Conservation (phyloP, 2,888 invertebrate species). For the Andrena bicolor region DNA sequence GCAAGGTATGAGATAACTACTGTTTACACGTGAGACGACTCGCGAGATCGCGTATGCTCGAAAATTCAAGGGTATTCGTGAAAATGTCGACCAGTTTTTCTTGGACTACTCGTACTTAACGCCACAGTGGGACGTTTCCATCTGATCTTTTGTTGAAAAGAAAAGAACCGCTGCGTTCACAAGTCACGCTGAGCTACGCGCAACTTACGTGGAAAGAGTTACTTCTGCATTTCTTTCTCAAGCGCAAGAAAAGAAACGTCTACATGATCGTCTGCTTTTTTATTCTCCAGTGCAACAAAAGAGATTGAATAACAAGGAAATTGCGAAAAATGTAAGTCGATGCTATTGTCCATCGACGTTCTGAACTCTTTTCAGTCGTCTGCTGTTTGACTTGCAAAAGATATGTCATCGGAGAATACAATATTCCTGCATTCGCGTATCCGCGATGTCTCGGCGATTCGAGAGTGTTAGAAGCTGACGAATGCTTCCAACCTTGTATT, state of each 20-base stretch:
- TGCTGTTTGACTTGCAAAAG: neutral
- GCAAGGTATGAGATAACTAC: neutral
- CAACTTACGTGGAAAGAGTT: no score
- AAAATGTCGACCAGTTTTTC: neutral
- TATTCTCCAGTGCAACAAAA: neutral
- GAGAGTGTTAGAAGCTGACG: no score
- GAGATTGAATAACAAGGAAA: neutral
- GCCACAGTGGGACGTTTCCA: neutral
- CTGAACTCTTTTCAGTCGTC: neutral
- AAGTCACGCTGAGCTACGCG: no score
- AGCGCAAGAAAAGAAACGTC: neutral
- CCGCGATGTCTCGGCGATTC: no score
- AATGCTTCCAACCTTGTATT: no score
- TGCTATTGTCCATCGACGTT: neutral
- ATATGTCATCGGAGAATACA: neutral
- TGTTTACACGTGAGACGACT: slow-evolving; percentile 2
- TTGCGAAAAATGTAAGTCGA: slow-evolving; percentile 1
- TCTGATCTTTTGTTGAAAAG: neutral
- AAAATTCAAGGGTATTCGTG: slow-evolving; percentile 5
- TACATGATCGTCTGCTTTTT: neutral
- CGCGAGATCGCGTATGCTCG: slow-evolving; percentile 7
- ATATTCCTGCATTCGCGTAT: no score
- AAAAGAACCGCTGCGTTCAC: neutral
- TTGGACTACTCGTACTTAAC: neutral
- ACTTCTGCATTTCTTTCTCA: no score